Evolutionary conservation across 2,797 vertebrate genomes (phyloP), one percentile per base, ranked within the genome.

Genomic region (Sphenodon punctatus): DNA sequence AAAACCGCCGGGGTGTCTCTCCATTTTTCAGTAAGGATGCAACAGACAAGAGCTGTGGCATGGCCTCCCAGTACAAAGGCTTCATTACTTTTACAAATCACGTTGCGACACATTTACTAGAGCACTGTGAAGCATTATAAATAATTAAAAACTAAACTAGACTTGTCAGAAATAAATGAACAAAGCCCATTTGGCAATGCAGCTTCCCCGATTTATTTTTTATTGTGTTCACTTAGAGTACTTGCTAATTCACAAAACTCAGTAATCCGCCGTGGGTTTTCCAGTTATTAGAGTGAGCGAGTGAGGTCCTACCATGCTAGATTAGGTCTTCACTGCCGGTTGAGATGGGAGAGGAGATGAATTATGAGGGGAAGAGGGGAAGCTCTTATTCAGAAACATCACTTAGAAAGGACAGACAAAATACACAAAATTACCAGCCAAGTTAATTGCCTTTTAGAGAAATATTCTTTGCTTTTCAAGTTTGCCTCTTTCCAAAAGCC

Each of bases 131-230:
- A 92, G 74, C 82, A 84, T 51, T 90, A 88, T 91, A 92, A 94
- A 93, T 93, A 92, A 94, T 91, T 92, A 92, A 93, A n/a, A 90
- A 48, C 65, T 8, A 89, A 91, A 88, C 86, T 82, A 89, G 68
- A 90, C 85, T 72, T 85, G 85, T 91, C 92, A 91, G 91, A 91
- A 92, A 91, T 78, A 93, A 93, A 93, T 87, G 78, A 93, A 89
- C 76, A 88, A 88, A 90, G 78, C 86, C 84, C 80, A 71, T 89
- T 87, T 91, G 90, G 80, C 74, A 73, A 85, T 84, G 90, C 88
- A 56, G 88, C 80, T 56, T 71, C 87, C 76, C 61, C 82, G 87
- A 91, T 91, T 93, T 91, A 90, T 91, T 91, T 87, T 70, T 90
- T 78, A 89, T 67, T 67, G 79, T 16, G 1, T 80, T 88, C 85